Conservation (phyloP, 2,797 vertebrate species). For the Tinamus major region DNA sequence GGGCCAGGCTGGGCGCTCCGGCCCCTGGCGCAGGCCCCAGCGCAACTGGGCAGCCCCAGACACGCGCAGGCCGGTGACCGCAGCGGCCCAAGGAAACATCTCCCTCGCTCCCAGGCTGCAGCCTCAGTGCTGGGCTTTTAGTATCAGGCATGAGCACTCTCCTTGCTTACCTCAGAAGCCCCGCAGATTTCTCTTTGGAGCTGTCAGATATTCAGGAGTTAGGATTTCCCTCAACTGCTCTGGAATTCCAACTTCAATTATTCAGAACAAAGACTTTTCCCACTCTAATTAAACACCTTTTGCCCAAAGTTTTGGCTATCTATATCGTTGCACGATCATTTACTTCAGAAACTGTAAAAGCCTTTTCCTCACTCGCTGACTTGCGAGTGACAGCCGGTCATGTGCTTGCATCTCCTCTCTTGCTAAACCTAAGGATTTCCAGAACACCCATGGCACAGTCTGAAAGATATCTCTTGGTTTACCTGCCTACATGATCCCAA, state of each 20-base stretch:
- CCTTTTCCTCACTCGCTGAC: conserved; percentile 1
- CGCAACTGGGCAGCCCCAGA: background rate
- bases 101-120: background rate
- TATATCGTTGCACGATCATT: background rate
- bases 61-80: background rate
- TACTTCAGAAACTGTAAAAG: conserved; percentile 29
- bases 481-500: background rate
- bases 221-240: background rate
- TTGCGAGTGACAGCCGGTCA: conserved; percentile 2
- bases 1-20: background rate
- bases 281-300: conserved; percentile 36
- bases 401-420: conserved; percentile 5
- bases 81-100: background rate
- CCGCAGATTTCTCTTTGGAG: background rate
- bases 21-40: background rate
- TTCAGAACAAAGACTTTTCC: conserved; percentile 29
- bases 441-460: background rate
- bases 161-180: background rate
- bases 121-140: background rate
- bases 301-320: background rate
- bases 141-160: background rate
- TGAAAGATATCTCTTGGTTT: background rate
- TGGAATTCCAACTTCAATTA: conserved; percentile 25
- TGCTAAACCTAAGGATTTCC: conserved; percentile 27
- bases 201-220: background rate